Evolutionary conservation across 2,888 invertebrate species (phyloP), one percentile per base, ranked within the genome.

Genomic region (Geophilus truncorum): DNA sequence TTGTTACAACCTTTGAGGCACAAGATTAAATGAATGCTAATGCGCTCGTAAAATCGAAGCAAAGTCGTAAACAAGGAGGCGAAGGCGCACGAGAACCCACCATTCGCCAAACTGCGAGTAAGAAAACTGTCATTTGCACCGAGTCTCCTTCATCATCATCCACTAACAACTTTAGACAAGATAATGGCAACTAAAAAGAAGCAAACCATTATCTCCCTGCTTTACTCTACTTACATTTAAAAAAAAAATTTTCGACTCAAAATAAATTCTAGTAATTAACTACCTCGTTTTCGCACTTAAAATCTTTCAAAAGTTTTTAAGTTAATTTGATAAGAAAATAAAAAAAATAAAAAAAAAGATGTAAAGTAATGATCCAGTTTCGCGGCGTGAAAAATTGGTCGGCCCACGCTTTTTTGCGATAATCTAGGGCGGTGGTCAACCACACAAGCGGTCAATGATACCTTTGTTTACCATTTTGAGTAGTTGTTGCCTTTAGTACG

Each of bases 11-110:
- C 77, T 77, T 36, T 51, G 78, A 78, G 51, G 78, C 78, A 78
- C 78, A 28, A 45, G 78, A 78, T 78, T 78, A 78, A 78, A 78
- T 78, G 45, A 78, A 45, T 40, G 78, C 78, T 78, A 78, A 78
- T 78, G 78, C 40, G 34, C 78, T 45, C 78, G 45, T 78, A 78
- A 45, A 78, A 78, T 78, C 40, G 78, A 78, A 78, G 40, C 45
- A 78, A 78, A 78, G 78, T 78, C 78, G 45, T 78, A 78, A 78
- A 78, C 78, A 40, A 78, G 40, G 25, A 40, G 40, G 23, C 28
- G 45, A 28, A 78, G 23, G 78, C 28, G 78, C 78, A 78, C 5
- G 23, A 78, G 34, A 78, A 77, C 30, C 5, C 36, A 18, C 36
- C 78, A 77, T 77, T 75, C 18, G 51, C 51, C 51, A 51, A 51